A percentile compares a stretch with the other conserved stretches of the same genome.
Evolutionary conservation across 2,888 invertebrate genomes (phyloP).

Genomic region (Hedya salicella): DNA sequence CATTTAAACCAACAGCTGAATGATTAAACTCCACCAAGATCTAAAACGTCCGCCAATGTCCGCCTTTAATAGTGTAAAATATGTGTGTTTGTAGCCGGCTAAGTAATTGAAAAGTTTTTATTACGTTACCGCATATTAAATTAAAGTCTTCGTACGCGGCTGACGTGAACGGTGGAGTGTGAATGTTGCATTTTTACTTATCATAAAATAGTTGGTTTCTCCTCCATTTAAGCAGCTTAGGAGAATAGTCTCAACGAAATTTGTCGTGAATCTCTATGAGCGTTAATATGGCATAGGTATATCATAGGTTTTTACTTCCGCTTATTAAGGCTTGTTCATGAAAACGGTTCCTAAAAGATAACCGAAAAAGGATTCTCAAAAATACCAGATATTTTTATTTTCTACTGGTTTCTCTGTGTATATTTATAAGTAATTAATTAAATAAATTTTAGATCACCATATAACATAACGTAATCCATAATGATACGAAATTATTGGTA

Average conservation of each 20-base stretch:
- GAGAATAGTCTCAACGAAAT: no score
- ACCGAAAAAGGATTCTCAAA: no score
- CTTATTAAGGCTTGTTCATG: no score
- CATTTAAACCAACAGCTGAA: slow-evolving; percentile 24
- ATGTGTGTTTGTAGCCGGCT: background rate
- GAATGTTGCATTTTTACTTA: background rate
- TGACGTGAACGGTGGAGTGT: slow-evolving; percentile 1
- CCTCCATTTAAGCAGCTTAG: no score
- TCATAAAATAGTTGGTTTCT: background rate
- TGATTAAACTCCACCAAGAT: slow-evolving; percentile 36
- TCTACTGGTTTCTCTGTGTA: no score
- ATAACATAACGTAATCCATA: background rate
- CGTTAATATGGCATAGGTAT: no score
- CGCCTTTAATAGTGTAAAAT: slow-evolving; percentile 28
- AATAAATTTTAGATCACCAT: background rate
- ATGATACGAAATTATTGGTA: background rate
- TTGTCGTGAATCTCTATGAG: no score
- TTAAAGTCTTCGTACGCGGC: slow-evolving; percentile 16
- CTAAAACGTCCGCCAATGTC: slow-evolving; percentile 17
- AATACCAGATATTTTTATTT: no score
- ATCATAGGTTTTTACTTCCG: no score
- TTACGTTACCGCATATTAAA: slow-evolving; percentile 11
- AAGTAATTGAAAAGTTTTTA: slow-evolving; percentile 4
- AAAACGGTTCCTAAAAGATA: no score
- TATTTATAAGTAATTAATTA: background rate